A percentile compares a stretch with the other conserved stretches of the same genome.
These are phyloP conservation scores for Ondatra zibethicus DNA, from an alignment of 2,113 vertebrate genomes.

Conservation along the genomic window DNA sequence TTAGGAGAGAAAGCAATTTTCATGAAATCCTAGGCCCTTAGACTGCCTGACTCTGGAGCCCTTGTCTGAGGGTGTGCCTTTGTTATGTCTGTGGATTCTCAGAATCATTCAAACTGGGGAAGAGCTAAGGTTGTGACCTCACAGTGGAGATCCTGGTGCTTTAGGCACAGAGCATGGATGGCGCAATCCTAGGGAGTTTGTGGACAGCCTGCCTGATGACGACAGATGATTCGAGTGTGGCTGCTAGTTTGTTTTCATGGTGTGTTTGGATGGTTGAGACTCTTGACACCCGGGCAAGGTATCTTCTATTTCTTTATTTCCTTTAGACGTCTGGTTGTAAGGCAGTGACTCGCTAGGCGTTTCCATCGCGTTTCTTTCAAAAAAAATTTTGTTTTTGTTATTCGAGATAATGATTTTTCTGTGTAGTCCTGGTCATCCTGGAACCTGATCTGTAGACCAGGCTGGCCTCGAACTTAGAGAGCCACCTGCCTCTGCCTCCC, in stretches of 20 bases:
- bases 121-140: not conserved
- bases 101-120: not conserved
- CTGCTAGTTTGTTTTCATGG: not conserved
- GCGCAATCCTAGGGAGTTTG: rapidly evolving
- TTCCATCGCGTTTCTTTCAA: not conserved
- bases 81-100: not conserved
- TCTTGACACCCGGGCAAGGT: not conserved
- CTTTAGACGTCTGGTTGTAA: not conserved
- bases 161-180: no score
- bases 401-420: not conserved
- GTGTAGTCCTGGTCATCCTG: not conserved
- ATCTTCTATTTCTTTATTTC: not conserved
- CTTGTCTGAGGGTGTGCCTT: not conserved
- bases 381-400: not conserved
- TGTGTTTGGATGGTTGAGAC: not conserved
- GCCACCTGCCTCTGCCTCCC: not conserved
- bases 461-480: not conserved
- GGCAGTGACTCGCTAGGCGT: not conserved
- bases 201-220: not conserved
- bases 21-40: not conserved
- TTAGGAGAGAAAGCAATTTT: not conserved
- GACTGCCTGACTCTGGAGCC: not conserved
- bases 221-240: not conserved
- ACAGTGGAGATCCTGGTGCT: no score
- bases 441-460: not conserved